Base-by-base conservation (phyloP, 2,888 invertebrate genomes). In the Hermaeophaga mercurialis region DNA sequence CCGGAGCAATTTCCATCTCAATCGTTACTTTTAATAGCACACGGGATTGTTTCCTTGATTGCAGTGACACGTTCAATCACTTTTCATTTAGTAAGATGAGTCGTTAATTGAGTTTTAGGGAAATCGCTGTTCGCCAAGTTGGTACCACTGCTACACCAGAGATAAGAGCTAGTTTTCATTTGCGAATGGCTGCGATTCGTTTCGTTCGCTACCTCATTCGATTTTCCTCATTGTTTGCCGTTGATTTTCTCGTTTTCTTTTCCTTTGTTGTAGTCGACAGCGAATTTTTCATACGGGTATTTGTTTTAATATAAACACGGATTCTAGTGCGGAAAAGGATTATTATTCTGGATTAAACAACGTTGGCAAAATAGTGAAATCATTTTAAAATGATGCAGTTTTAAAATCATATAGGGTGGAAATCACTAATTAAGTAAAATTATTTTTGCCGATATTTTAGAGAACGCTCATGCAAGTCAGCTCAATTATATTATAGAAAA, bases 21-120 rank as follows among this genome's bases (percentile, higher is more conserved):
- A 78, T 78, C 77, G 77, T 74, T 75, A 78, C 77, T 78, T 78
- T 78, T 78, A 78, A 78, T 78, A 75, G 75, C 73, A 68, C 68
- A 64, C 73, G 69, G 76, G 73, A 77, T 77, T 77, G 77, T 77
- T 76, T 77, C 76, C 75, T 76, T 75, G 77, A 77, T 77, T 77
- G 75, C 75, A 75, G 76, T 75, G 76, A 77, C 76, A 77, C 75
- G 75, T 77, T 76, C 77, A 75, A 77, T 77, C 77, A 73, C 77
- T 77, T 77, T 77, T 78, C 77, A 76, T 77, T 77, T 76, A 74
- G 75, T 77, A 76, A 77, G 77, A 76, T 75, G 76, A 73, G 70
- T 74, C 72, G 76, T 77, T 77, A 77, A 77, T 78, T 77, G 77
- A 75, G 74, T 76, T 76, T 77, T 76, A 75, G 75, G 73, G 69